Evolutionary conservation across 1,140 invertebrate species (phyloP).

Genomic region (Drosophila pectinifera): DNA sequence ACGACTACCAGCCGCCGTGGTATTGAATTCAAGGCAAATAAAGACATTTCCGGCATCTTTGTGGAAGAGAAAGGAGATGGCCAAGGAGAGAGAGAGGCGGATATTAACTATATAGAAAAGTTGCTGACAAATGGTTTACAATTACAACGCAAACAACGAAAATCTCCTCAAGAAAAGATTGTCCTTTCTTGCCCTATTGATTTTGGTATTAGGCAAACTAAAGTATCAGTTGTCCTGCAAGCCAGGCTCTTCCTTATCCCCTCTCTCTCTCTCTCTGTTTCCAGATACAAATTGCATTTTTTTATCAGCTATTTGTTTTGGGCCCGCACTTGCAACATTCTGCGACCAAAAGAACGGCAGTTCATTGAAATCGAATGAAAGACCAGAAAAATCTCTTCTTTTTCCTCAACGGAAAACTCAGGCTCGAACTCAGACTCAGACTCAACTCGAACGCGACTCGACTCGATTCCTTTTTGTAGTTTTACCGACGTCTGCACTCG

Average conservation of each 20-base stretch:
- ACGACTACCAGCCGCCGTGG: conserved; percentile 24
- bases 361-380: conserved; percentile 78
- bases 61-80: conserved; percentile 20
- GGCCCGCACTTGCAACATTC: conserved; percentile 70
- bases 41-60: conserved; percentile 74
- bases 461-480: conserved; percentile 66
- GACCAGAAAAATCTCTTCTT: conserved; percentile 63
- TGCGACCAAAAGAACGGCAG: conserved; percentile 45
- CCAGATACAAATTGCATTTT: conserved; percentile 68
- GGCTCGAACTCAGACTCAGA: conserved; percentile 14
- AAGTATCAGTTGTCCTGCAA: conserved; percentile 46
- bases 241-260: conserved; percentile 2
- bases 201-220: conserved; percentile 38
- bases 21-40: conserved; percentile 68
- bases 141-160: conserved; percentile 71
- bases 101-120: conserved; percentile 65
- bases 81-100: neutral
- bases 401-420: conserved; percentile 45
- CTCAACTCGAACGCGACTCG: conserved; percentile 37
- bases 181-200: conserved; percentile 56
- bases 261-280: conserved; percentile 12
- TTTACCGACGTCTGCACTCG: conserved; percentile 70
- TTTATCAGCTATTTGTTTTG: conserved; percentile 79
- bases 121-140: conserved; percentile 81
- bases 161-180: conserved; percentile 42